These are phyloP conservation scores for Meghimatium bilineatum DNA, from an alignment of 2,888 invertebrate genomes.

Conservation along the genomic window DNA sequence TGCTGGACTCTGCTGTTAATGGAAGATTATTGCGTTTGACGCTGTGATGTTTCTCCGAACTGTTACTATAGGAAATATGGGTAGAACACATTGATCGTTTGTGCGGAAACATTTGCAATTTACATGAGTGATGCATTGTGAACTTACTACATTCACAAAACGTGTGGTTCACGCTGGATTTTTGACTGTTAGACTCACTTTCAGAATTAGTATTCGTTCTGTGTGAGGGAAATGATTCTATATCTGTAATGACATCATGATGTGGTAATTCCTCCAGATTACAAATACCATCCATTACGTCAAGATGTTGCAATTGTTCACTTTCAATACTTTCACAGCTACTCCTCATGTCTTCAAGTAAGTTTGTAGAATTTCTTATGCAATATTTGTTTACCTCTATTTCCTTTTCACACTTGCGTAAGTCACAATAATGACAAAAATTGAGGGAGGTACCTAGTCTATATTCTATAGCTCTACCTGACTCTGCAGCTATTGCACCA, in stretches of 20 bases:
- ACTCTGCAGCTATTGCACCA: too few relatives aligned
- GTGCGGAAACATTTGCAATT: not conserved
- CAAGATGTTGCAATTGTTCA: too few relatives aligned
- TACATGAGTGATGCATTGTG: not conserved
- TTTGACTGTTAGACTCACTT: not conserved
- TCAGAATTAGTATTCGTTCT: not conserved
- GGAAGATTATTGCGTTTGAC: too few relatives aligned
- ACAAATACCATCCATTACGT: too few relatives aligned
- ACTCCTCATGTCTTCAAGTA: not conserved
- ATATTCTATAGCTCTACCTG: too few relatives aligned
- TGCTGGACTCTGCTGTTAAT: not conserved
- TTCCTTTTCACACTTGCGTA: not conserved
- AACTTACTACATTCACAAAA: not conserved
- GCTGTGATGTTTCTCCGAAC: too few relatives aligned
- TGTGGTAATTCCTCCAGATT: not conserved
- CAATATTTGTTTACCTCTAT: not conserved
- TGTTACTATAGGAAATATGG: not conserved
- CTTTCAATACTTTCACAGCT: not conserved
- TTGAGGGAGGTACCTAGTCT: too few relatives aligned
- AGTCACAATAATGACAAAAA: too few relatives aligned
- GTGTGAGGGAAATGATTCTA: not conserved
- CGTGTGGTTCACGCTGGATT: not conserved
- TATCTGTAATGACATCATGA: not conserved
- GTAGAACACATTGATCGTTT: not conserved
- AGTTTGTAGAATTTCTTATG: not conserved